These are phyloP conservation scores for Gila robusta DNA, from an alignment of 2,797 vertebrate genomes.

Conservation along the genomic window DNA sequence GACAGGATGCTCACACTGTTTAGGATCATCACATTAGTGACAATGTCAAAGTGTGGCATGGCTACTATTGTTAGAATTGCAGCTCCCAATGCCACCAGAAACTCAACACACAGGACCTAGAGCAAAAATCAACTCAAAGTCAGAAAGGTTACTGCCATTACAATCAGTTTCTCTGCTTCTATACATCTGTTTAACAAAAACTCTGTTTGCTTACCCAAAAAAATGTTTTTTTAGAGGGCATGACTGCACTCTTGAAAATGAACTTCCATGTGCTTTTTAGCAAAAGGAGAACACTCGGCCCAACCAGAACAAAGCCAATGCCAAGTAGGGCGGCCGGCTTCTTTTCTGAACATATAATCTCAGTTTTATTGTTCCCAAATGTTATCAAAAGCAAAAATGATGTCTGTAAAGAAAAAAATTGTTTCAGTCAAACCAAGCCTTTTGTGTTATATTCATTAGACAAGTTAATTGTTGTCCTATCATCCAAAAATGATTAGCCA, in stretches of 20 bases:
- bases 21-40: conserved; percentile 64
- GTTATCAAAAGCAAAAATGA: conserved; percentile 54
- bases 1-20: conserved; percentile 64
- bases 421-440: background rate
- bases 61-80: conserved; percentile 56
- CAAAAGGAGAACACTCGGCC: conserved; percentile 49
- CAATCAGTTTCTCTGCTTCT: background rate
- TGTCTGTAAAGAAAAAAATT: conserved; percentile 28
- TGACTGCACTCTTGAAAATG: conserved; percentile 53
- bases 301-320: conserved; percentile 49
- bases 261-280: conserved; percentile 61
- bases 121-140: background rate
- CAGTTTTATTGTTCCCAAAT: conserved; percentile 33
- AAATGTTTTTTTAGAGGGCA: conserved; percentile 44
- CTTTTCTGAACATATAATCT: background rate
- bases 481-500: background rate
- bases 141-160: background rate
- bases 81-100: conserved; percentile 49
- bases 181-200: background rate
- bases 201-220: conserved; percentile 46
- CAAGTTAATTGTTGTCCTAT: background rate
- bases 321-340: conserved; percentile 30
- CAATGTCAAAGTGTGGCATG: conserved; percentile 66
- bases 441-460: background rate
- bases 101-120: conserved; percentile 50